Evolutionary conservation across 2,888 invertebrate genomes (phyloP).

Genomic region (Diplazon laetatorius): DNA sequence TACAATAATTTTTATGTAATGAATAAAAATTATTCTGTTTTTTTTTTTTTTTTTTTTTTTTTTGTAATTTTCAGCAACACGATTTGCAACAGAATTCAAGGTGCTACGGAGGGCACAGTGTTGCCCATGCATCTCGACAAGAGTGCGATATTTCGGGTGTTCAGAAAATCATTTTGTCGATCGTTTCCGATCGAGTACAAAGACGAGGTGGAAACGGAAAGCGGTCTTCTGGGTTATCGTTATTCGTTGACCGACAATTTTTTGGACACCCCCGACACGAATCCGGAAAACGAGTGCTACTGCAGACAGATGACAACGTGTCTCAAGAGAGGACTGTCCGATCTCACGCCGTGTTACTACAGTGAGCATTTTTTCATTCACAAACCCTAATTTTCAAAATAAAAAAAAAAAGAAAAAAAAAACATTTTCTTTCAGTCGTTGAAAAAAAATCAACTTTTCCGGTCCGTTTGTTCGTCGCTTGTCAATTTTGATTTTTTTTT

Average conservation of each 20-base stretch:
- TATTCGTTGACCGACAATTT: conserved; percentile 86
- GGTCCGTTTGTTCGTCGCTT: too few relatives aligned
- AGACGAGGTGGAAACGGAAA: conserved; percentile 76
- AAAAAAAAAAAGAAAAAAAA: too few relatives aligned
- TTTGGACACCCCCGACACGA: conserved; percentile 84
- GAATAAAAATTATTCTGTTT: too few relatives aligned
- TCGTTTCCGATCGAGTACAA: conserved; percentile 85
- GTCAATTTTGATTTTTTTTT: too few relatives aligned
- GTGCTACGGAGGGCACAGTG: conserved; percentile 88
- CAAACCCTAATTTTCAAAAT: too few relatives aligned
- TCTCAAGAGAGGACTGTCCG: conserved; percentile 86
- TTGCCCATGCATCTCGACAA: conserved; percentile 87
- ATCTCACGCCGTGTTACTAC: conserved; percentile 88
- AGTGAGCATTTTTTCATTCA: conserved; percentile 83
- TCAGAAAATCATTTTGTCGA: conserved; percentile 90
- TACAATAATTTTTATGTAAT: too few relatives aligned
- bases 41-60: too few relatives aligned
- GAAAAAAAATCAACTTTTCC: too few relatives aligned
- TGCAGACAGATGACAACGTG: conserved; percentile 84
- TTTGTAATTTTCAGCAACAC: conserved; percentile 81
- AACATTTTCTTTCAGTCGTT: too few relatives aligned
- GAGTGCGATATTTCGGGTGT: conserved; percentile 85
- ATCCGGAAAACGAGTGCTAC: conserved; percentile 87
- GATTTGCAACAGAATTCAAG: conserved; percentile 87
- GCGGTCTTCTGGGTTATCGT: conserved; percentile 85